Base-by-base conservation (phyloP, 2,888 invertebrate genomes). In the Cataglyphis cursor region DNA sequence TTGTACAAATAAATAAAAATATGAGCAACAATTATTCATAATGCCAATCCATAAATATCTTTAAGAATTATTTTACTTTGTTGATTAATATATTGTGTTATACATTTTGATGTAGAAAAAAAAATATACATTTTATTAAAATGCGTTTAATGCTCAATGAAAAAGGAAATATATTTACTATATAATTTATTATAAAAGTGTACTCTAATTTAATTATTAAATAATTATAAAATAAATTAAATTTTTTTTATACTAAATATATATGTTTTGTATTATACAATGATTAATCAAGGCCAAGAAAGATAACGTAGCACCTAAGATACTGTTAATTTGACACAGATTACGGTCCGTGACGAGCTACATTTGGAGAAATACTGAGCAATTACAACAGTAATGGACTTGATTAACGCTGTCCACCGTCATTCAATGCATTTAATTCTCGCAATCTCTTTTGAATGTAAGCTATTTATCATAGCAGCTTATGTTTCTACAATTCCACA, bases 291-390 rank as follows among this genome's bases (percentile, higher is more conserved):
- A 70, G 21, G 44, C 44, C 28, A 12, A 41, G 41, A 18, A 72
- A 66, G 28, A 54, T 80, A 81, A 76, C 82, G 82, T n/a, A 48
- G 18, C 65, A 59, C 12, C n/a, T 38, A 41, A 72, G 65, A 80
- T 88, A 90, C 85, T 86, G 85, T 90, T 90, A 90, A 89, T 84
- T 72, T 72, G 88, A 74, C 88, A 89, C 88, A 64, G 76, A 86
- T 90, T 89, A 84, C 85, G 48, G 31, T 83, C 85, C 90, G 87
- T 90, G 82, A 90, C 89, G 89, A 59, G 76, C 89, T 80, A 89
- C 84, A 88, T 90, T 64, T 61, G 35, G 41, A 82, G 85, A 86
- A 84, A 24, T 64, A 73, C 65, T 21, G 61, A 48, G 81, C 88
- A 85, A 88, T 88, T 88, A 86, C 64, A 51, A 48, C 68, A 51